These are phyloP conservation scores for Latheticus oryzae DNA, from an alignment of 2,888 invertebrate species.

Conservation along the genomic window DNA sequence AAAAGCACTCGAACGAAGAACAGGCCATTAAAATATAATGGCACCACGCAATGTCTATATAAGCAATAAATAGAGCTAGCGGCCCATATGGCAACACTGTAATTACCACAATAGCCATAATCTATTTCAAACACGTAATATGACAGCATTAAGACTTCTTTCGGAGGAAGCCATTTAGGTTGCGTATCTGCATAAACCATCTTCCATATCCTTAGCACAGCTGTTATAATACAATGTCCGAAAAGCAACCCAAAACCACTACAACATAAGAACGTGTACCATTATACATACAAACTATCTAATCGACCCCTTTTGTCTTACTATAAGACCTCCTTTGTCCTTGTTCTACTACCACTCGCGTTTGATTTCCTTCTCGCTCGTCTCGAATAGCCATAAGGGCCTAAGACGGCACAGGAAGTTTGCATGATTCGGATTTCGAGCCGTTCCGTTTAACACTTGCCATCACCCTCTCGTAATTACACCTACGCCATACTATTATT, in stretches of 20 bases:
- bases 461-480: slow-evolving; percentile 6
- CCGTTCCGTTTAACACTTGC: slow-evolving; percentile 25
- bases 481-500: slow-evolving; percentile 15
- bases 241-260: slow-evolving; percentile 54
- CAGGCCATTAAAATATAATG: slow-evolving; percentile 58
- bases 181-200: slow-evolving; percentile 63
- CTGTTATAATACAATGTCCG: slow-evolving; percentile 59
- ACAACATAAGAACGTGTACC: slow-evolving; percentile 49
- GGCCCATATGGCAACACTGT: slow-evolving; percentile 64
- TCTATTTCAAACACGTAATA: slow-evolving; percentile 67
- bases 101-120: slow-evolving; percentile 66
- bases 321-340: slow-evolving; percentile 44
- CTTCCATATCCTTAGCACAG: slow-evolving; percentile 62
- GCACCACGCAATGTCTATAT: slow-evolving; percentile 59
- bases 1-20: slow-evolving; percentile 45
- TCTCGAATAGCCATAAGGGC: slow-evolving; percentile 32
- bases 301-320: slow-evolving; percentile 63
- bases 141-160: slow-evolving; percentile 66
- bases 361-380: slow-evolving; percentile 7
- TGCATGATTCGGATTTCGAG: slow-evolving; percentile 32
- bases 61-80: slow-evolving; percentile 53
- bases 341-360: slow-evolving; percentile 37
- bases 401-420: slow-evolving; percentile 25
- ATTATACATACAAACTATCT: slow-evolving; percentile 64
- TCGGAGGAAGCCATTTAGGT: slow-evolving; percentile 62